Evolutionary conservation across 2,113 vertebrate species (phyloP).

Genomic region (Collichthys lucidus): DNA sequence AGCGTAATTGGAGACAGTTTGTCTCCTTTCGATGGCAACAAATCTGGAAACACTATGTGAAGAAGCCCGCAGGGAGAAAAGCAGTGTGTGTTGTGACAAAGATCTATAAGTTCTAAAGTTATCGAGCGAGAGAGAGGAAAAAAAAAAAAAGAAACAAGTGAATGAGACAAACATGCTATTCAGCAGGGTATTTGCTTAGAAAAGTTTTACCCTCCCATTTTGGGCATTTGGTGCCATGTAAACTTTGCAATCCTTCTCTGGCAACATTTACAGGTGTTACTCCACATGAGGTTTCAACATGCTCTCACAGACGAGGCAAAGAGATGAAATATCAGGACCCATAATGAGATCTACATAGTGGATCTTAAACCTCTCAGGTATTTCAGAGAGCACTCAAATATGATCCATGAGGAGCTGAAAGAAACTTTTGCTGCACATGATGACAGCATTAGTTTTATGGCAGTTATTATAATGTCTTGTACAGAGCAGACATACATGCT

Average conservation of each 20-base stretch:
- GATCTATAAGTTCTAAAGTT: conserved; percentile 47
- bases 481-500: conserved; percentile 29
- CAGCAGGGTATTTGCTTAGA: conserved; percentile 5
- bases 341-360: conserved; percentile 31
- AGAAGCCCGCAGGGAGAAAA: conserved; percentile 49
- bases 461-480: conserved; percentile 43
- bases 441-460: conserved; percentile 61
- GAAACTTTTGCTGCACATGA: conserved; percentile 28
- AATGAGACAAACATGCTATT: conserved; percentile 61
- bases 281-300: conserved; percentile 8
- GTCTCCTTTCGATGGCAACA: conserved; percentile 73
- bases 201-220: conserved; percentile 1
- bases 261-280: conserved; percentile 22
- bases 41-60: conserved; percentile 77
- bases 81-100: conserved; percentile 56
- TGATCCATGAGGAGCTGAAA: conserved; percentile 39
- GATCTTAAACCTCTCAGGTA: conserved; percentile 44
- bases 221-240: neutral
- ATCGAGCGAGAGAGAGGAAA: conserved; percentile 18
- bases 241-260: conserved; percentile 3
- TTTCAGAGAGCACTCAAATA: conserved; percentile 38
- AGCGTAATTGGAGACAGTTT: conserved; percentile 75
- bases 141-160: conserved; percentile 34
- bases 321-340: conserved; percentile 28
- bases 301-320: conserved; percentile 18